Conservation (phyloP, 2,888 invertebrate species). For the Eristalinus sepulchralis region DNA sequence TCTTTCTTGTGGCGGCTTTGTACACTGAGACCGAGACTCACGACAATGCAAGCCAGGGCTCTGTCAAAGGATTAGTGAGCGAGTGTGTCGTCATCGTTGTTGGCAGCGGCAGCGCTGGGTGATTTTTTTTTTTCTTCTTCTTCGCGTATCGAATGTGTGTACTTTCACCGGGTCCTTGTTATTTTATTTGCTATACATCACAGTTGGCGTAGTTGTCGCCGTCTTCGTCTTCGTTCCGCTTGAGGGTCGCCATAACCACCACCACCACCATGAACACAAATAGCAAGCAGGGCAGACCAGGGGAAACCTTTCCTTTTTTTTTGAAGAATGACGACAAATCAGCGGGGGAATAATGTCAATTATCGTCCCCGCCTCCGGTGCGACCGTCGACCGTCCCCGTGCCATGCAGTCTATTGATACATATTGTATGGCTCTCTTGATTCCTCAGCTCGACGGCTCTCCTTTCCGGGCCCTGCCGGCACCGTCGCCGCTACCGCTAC, state of each 20-base stretch:
- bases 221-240: background rate
- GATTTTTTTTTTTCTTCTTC: slow-evolving; percentile 22
- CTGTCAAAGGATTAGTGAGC: slow-evolving; percentile 60
- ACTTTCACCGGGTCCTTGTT: slow-evolving; percentile 51
- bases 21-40: slow-evolving; percentile 24
- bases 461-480: background rate
- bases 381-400: background rate
- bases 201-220: slow-evolving; percentile 13
- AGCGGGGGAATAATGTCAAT: slow-evolving; percentile 12
- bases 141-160: slow-evolving; percentile 26
- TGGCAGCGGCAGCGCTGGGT: background rate
- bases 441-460: slow-evolving; percentile 12
- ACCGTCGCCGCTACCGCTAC: no score
- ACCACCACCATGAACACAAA: slow-evolving; percentile 6
- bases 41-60: slow-evolving; percentile 61
- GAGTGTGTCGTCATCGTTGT: slow-evolving; percentile 35
- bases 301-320: slow-evolving; percentile 28
- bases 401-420: background rate
- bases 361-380: background rate
- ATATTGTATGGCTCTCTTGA: slow-evolving; percentile 26
- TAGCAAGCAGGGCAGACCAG: slow-evolving; percentile 19
- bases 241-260: background rate
- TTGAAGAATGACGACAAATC: slow-evolving; percentile 27
- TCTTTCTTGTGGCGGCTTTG: background rate
- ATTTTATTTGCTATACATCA: slow-evolving; percentile 55